Percentiles rank a stretch among this genome's conserved stretches.
Conservation (phyloP, 2,888 invertebrate genomes). For the Chalcis sispes region DNA sequence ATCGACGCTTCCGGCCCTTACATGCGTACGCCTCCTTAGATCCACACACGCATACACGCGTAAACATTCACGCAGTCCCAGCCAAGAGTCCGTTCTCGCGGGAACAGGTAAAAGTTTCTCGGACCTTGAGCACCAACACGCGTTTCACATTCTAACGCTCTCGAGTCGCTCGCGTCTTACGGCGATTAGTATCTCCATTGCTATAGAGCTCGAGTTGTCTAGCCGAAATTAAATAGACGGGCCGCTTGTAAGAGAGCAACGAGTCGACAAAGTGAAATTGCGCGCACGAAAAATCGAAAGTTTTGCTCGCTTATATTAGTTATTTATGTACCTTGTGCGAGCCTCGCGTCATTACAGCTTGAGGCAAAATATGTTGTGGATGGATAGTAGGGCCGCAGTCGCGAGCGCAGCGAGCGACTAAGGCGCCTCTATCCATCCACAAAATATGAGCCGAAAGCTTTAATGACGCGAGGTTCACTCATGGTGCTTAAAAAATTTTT, state of each 20-base stretch:
- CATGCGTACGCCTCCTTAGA: not conserved
- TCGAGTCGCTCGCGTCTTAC: not conserved
- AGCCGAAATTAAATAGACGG: not conserved
- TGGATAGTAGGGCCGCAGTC: too few species aligned
- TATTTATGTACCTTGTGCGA: too few species aligned
- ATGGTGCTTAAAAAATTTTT: too few species aligned
- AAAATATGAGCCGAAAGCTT: too few species aligned
- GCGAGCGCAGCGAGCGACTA: too few species aligned
- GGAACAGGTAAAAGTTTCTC: slow-evolving; percentile 2
- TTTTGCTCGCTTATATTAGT: too few species aligned
- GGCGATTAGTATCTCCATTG: not conserved
- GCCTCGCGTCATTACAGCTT: too few species aligned
- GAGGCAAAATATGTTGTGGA: too few species aligned
- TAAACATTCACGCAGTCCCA: not conserved
- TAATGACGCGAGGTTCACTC: too few species aligned
- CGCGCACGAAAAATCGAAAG: slow-evolving; percentile 32
- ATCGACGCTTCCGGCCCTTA: slow-evolving; percentile 45
- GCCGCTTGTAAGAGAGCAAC: not conserved
- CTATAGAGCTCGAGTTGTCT: not conserved
- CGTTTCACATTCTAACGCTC: slow-evolving; percentile 48
- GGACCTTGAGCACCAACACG: not conserved
- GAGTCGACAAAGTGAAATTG: slow-evolving; percentile 39
- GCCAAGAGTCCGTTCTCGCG: not conserved
- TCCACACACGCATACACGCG: not conserved
- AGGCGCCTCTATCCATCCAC: too few species aligned